Evolutionary conservation across 2,113 vertebrate species (phyloP).

Genomic region (Dasypus novemcinctus): DNA sequence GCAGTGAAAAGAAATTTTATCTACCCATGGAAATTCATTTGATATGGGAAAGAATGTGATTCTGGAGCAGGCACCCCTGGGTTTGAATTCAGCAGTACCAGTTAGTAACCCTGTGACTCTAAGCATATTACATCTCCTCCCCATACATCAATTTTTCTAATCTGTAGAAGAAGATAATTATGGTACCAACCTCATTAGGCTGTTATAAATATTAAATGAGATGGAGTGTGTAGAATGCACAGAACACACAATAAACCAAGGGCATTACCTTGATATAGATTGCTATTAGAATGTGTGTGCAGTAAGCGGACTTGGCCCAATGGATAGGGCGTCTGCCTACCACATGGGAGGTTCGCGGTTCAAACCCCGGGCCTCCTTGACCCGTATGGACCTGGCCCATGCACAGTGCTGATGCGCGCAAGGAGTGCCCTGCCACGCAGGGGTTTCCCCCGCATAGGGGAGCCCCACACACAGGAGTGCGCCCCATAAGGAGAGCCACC

Average conservation of each 20-base stretch:
- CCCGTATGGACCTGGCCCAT: too few species aligned
- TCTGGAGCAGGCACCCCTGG: neutral
- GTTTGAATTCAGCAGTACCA: neutral
- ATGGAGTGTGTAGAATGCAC: fast-evolving
- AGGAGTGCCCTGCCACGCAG: too few species aligned
- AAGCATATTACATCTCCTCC: neutral
- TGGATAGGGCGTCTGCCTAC: too few species aligned
- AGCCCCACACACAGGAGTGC: too few species aligned
- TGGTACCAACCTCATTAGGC: too few species aligned
- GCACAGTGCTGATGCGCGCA: too few species aligned
- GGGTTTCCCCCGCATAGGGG: too few species aligned
- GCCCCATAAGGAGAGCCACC: too few species aligned
- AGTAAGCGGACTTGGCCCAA: too few species aligned
- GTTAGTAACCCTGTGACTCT: neutral
- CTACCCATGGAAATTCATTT: neutral
- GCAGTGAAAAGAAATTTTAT: neutral
- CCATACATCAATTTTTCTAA: neutral
- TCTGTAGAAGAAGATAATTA: neutral
- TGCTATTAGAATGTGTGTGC: neutral
- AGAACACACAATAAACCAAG: neutral
- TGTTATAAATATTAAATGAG: neutral
- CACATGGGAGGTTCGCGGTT: too few species aligned
- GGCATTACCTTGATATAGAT: too few species aligned
- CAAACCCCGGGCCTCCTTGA: too few species aligned
- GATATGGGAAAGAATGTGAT: neutral